Evolutionary conservation across 1,140 invertebrate species (phyloP).

Genomic region (Polyergus mexicanus): DNA sequence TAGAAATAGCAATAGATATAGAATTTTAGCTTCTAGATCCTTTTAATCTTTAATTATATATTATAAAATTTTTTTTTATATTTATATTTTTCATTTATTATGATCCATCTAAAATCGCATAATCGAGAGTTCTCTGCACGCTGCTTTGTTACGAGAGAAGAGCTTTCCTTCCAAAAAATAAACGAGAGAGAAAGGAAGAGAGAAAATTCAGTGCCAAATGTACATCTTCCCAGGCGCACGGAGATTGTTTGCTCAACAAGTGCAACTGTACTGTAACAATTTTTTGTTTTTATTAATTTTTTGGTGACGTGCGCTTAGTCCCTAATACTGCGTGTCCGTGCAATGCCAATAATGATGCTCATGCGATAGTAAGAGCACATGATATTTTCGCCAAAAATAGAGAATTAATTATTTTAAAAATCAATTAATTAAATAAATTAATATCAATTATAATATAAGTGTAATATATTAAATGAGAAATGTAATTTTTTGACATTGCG

Average conservation of each 20-base stretch:
- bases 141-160: conserved; percentile 4
- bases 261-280: conserved; percentile 72
- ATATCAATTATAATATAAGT: conserved; percentile 3
- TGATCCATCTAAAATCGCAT: neutral
- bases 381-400: conserved; percentile 10
- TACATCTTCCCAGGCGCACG: conserved; percentile 76
- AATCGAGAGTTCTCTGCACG: conserved; percentile 47
- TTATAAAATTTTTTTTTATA: neutral
- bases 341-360: neutral
- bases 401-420: conserved; percentile 29
- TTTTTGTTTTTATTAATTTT: conserved; percentile 60
- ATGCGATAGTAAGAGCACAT: neutral
- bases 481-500: neutral
- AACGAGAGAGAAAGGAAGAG: conserved; percentile 12
- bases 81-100: neutral
- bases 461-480: neutral
- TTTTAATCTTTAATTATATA: neutral
- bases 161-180: conserved; percentile 5
- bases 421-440: conserved; percentile 18
- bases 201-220: conserved; percentile 74
- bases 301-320: conserved; percentile 34
- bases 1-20: conserved; percentile 6
- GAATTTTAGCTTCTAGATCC: neutral
- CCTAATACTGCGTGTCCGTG: conserved; percentile 55
- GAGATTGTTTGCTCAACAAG: conserved; percentile 79